Evolutionary conservation across 2,888 invertebrate species (phyloP).

Genomic region (Adelognathus sp.): DNA sequence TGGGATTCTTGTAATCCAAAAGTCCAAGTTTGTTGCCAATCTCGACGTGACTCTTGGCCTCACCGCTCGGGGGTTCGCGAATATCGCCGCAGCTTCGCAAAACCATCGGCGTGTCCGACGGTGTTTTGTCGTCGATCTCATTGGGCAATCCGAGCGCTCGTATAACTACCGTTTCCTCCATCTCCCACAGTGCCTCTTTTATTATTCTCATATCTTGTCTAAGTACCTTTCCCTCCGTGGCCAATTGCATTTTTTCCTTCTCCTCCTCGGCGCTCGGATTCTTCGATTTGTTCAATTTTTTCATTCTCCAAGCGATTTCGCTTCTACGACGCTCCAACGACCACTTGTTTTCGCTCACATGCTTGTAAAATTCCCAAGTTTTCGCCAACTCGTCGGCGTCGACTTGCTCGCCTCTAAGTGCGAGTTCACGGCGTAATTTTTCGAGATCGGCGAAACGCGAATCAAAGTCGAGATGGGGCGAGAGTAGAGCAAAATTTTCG

Average conservation of each 20-base stretch:
- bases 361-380: slow-evolving; percentile 85
- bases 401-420: slow-evolving; percentile 82
- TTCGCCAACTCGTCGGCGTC: slow-evolving; percentile 83
- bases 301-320: slow-evolving; percentile 82
- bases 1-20: slow-evolving; percentile 84
- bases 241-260: slow-evolving; percentile 82
- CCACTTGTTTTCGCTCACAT: slow-evolving; percentile 82
- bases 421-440: slow-evolving; percentile 83
- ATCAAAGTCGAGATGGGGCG: slow-evolving; percentile 87
- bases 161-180: slow-evolving; percentile 87
- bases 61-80: neutral
- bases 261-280: slow-evolving; percentile 72
- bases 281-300: slow-evolving; percentile 72
- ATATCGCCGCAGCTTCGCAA: slow-evolving; percentile 65
- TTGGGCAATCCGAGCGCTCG: slow-evolving; percentile 88
- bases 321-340: slow-evolving; percentile 83
- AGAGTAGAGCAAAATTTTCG: slow-evolving; percentile 86
- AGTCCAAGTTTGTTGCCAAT: slow-evolving; percentile 83
- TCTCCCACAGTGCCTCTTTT: slow-evolving; percentile 86
- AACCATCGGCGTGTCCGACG: slow-evolving; percentile 71
- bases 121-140: slow-evolving; percentile 85
- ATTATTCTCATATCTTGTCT: slow-evolving; percentile 86
- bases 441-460: slow-evolving; percentile 82
- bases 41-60: slow-evolving; percentile 81
- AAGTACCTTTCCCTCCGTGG: slow-evolving; percentile 83